Percentiles rank a stretch among this genome's conserved stretches.
Conservation (phyloP, 2,113 vertebrate genomes). For the Atlantisia rogersi region DNA sequence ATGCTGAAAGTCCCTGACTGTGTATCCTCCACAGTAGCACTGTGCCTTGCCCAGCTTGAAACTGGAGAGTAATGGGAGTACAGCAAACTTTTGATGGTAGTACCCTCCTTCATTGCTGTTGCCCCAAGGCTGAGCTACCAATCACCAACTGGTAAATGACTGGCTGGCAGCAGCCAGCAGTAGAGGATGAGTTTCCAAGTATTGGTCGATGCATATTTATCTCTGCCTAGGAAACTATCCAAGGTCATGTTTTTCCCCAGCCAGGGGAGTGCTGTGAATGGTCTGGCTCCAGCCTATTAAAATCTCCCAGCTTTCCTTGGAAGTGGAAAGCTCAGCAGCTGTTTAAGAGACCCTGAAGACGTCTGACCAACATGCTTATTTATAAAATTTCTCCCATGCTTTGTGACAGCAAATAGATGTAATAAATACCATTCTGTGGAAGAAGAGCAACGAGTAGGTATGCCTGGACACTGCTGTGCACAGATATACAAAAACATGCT, state of each 20-base stretch:
- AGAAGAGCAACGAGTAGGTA: background rate
- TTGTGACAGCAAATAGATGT: background rate
- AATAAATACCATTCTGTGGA: background rate
- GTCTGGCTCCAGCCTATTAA: background rate
- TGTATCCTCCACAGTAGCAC: background rate
- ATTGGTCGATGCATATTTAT: background rate
- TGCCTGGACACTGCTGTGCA: background rate
- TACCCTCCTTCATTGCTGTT: background rate
- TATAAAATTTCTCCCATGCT: background rate
- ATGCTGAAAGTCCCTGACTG: background rate
- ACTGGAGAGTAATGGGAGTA: background rate
- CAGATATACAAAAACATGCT: background rate
- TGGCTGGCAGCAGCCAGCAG: background rate
- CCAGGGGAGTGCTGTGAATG: background rate
- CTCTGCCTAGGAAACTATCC: background rate
- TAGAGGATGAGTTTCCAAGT: background rate
- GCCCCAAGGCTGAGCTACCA: background rate
- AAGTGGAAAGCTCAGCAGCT: constrained; percentile 16
- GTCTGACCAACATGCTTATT: background rate
- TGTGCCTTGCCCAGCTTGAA: background rate
- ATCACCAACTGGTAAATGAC: background rate
- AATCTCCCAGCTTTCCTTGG: background rate
- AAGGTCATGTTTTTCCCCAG: background rate
- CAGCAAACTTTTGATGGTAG: background rate
- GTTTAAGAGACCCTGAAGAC: background rate